These are phyloP conservation scores for Antheraea mylitta DNA, from an alignment of 1,140 invertebrate genomes.

Conservation along the genomic window DNA sequence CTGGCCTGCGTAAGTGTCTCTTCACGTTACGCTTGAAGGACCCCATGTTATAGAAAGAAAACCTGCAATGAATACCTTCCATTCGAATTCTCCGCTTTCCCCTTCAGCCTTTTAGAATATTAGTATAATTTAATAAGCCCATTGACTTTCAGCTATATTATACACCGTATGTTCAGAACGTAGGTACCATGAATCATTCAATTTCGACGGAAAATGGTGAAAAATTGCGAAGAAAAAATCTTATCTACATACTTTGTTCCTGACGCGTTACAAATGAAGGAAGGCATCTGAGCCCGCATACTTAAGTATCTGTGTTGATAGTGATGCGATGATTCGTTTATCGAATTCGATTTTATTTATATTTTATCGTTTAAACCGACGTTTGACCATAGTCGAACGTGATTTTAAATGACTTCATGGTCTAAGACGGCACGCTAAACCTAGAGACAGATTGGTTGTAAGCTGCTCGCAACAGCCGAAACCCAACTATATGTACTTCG, in stretches of 20 bases:
- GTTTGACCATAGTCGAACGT: too few relatives aligned
- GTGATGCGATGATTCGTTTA: conserved; percentile 10
- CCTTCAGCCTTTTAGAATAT: not conserved
- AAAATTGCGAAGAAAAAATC: conserved; percentile 28
- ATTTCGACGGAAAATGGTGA: conserved; percentile 12
- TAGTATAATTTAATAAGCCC: not conserved
- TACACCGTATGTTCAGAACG: not conserved
- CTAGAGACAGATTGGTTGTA: too few relatives aligned
- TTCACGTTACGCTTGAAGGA: too few relatives aligned
- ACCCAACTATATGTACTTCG: too few relatives aligned
- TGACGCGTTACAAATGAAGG: conserved; percentile 35
- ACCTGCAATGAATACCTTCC: too few relatives aligned
- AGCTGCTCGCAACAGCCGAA: too few relatives aligned
- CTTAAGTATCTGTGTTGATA: conserved; percentile 21
- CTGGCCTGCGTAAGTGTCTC: too few relatives aligned
- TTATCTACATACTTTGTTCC: conserved; percentile 38
- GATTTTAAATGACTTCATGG: too few relatives aligned
- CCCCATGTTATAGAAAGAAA: too few relatives aligned
- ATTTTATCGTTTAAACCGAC: not conserved
- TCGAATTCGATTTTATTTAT: conserved; percentile 16
- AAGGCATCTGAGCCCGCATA: conserved; percentile 22
- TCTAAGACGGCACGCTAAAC: too few relatives aligned
- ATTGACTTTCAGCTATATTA: not conserved
- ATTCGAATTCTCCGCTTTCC: too few relatives aligned
- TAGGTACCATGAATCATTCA: conserved; percentile 8